Percentiles rank a stretch among this genome's conserved stretches.
These are phyloP conservation scores for Drosophila tanythrix DNA, from an alignment of 2,888 invertebrate genomes.

Conservation along the genomic window DNA sequence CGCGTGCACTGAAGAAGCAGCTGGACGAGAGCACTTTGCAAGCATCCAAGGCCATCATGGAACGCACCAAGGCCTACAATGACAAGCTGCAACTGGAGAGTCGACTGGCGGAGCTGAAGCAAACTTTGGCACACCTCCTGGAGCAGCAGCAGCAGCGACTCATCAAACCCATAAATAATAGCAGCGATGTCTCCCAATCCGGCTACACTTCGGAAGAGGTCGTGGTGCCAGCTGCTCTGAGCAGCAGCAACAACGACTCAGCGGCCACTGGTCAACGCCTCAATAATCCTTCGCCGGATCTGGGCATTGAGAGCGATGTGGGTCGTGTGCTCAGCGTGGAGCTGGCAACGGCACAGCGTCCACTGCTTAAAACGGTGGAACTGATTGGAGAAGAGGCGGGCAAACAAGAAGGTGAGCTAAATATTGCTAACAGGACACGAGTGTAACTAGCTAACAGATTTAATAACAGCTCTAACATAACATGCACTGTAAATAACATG, in stretches of 20 bases:
- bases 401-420: constrained; percentile 45
- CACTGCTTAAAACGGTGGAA: constrained; percentile 85
- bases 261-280: constrained; percentile 65
- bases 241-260: constrained; percentile 39
- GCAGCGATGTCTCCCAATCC: constrained; percentile 83
- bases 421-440: background rate
- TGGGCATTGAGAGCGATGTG: constrained; percentile 95
- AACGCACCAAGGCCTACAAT: constrained; percentile 90
- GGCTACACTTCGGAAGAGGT: constrained; percentile 86
- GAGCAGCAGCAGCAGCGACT: constrained; percentile 68
- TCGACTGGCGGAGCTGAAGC: constrained; percentile 72
- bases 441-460: background rate
- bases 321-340: constrained; percentile 87
- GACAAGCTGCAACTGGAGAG: constrained; percentile 89
- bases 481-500: background rate
- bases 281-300: constrained; percentile 90
- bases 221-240: constrained; percentile 50
- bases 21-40: constrained; percentile 90
- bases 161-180: constrained; percentile 56
- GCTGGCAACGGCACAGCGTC: constrained; percentile 77
- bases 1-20: constrained; percentile 88
- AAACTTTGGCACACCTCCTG: constrained; percentile 61
- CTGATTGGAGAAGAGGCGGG: constrained; percentile 51
- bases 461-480: background rate
- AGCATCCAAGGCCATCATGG: constrained; percentile 90